Evolutionary conservation across 2,113 vertebrate species (phyloP).

Genomic region (Steatornis caripensis): DNA sequence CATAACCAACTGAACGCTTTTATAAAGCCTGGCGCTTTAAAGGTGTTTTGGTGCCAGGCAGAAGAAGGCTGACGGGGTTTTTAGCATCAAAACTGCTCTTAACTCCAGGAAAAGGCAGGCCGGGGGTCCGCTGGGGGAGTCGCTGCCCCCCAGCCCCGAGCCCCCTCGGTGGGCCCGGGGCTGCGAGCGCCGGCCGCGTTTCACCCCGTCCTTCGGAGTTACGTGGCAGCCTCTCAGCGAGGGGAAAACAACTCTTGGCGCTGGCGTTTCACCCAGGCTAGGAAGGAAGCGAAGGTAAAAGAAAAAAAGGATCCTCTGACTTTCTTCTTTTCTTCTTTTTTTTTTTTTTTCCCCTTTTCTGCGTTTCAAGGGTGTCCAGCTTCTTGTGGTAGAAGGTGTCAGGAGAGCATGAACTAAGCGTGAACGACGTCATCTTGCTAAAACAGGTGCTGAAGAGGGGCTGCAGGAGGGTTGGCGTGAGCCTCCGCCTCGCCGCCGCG

Average conservation of each 20-base stretch:
- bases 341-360: background rate
- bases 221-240: background rate
- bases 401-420: background rate
- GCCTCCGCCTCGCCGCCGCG: background rate
- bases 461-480: background rate
- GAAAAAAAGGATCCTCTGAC: background rate
- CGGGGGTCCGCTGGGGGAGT: background rate
- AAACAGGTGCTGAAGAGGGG: background rate
- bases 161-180: background rate
- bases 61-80: background rate
- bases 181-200: background rate
- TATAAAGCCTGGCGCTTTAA: background rate
- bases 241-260: background rate
- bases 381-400: background rate
- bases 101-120: background rate
- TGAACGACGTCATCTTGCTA: background rate
- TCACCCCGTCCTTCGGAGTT: background rate
- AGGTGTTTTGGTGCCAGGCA: background rate
- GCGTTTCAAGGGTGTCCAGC: background rate
- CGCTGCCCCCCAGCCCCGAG: too few relatives aligned
- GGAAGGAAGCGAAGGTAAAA: background rate
- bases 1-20: background rate
- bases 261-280: background rate
- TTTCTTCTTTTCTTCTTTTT: background rate
- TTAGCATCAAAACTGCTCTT: background rate